Conservation (phyloP, 1,140 invertebrate genomes). For the Euglossa dilemma region DNA sequence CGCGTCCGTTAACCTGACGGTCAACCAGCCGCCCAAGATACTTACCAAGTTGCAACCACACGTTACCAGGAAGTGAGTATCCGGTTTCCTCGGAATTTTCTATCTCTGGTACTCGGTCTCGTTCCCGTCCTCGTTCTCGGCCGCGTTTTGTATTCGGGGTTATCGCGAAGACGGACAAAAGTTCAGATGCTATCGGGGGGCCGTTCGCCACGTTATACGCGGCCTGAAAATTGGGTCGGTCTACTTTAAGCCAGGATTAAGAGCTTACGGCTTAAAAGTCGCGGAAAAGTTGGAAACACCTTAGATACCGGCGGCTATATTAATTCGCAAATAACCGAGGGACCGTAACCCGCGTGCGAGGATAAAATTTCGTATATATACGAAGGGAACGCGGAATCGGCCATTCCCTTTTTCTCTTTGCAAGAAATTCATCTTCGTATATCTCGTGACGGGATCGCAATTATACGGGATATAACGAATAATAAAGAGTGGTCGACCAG, state of each 20-base stretch:
- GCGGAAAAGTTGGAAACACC: not conserved
- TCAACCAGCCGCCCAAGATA: conserved; percentile 93
- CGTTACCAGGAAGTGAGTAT: conserved; percentile 86
- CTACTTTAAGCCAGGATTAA: conserved; percentile 17
- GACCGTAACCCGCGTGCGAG: not conserved
- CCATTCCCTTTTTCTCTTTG: not conserved
- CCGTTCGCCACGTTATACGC: not conserved
- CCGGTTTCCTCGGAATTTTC: not conserved
- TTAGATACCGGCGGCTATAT: not conserved
- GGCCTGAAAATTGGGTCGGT: conserved; percentile 19
- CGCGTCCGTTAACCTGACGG: conserved; percentile 91
- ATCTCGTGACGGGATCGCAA: conserved; percentile 16
- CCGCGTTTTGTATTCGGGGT: not conserved
- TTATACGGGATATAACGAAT: conserved; percentile 24
- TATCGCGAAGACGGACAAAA: not conserved
- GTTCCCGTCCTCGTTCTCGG: not conserved
- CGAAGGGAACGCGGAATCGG: not conserved
- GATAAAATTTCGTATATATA: not conserved
- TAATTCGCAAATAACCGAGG: conserved; percentile 32
- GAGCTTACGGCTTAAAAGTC: conserved; percentile 18
- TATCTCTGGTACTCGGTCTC: not conserved
- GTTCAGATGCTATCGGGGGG: not conserved
- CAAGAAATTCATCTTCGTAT: conserved; percentile 19
- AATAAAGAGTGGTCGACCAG: conserved; percentile 1
- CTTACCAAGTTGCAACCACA: conserved; percentile 92